Percentiles rank a stretch among this genome's conserved stretches.
Evolutionary conservation across 2,797 vertebrate species (phyloP).

Genomic region (Micromesistius poutassou): DNA sequence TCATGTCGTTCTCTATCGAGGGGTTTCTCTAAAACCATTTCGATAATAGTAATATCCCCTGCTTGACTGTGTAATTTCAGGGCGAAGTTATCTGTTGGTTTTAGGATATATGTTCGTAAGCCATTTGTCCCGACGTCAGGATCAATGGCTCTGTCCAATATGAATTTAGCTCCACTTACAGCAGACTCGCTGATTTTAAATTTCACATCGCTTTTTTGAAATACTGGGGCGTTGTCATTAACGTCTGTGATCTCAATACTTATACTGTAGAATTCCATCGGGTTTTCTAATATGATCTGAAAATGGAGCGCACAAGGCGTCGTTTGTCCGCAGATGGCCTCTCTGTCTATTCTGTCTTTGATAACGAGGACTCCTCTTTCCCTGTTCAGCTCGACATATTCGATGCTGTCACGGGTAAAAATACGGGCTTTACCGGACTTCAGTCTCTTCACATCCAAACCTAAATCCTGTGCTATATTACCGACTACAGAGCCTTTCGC

Average conservation of each 20-base stretch:
- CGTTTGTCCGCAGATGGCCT: slow-evolving; percentile 62
- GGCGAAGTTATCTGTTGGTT: slow-evolving; percentile 64
- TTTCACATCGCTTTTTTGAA: slow-evolving; percentile 46
- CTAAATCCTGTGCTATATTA: slow-evolving; percentile 66
- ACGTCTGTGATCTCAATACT: slow-evolving; percentile 66
- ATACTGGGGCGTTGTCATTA: slow-evolving; percentile 64
- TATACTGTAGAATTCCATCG: slow-evolving; percentile 66
- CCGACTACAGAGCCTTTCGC: slow-evolving; percentile 69
- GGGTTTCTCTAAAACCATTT: slow-evolving; percentile 54
- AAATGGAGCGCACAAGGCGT: slow-evolving; percentile 67
- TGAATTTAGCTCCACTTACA: background rate
- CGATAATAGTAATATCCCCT: slow-evolving; percentile 64
- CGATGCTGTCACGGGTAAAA: slow-evolving; percentile 52
- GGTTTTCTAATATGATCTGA: slow-evolving; percentile 68
- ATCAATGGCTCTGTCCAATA: slow-evolving; percentile 37
- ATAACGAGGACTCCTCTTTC: slow-evolving; percentile 62
- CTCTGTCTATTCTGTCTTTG: slow-evolving; percentile 66
- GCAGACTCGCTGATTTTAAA: slow-evolving; percentile 48
- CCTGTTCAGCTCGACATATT: slow-evolving; percentile 60
- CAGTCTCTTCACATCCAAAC: slow-evolving; percentile 65
- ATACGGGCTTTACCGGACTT: slow-evolving; percentile 75
- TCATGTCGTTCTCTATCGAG: slow-evolving; percentile 55
- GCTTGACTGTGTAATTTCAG: slow-evolving; percentile 60
- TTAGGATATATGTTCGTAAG: slow-evolving; percentile 51
- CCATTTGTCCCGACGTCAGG: slow-evolving; percentile 55